These are phyloP conservation scores for Atlantisia rogersi DNA, from an alignment of 2,113 vertebrate species.

Conservation along the genomic window DNA sequence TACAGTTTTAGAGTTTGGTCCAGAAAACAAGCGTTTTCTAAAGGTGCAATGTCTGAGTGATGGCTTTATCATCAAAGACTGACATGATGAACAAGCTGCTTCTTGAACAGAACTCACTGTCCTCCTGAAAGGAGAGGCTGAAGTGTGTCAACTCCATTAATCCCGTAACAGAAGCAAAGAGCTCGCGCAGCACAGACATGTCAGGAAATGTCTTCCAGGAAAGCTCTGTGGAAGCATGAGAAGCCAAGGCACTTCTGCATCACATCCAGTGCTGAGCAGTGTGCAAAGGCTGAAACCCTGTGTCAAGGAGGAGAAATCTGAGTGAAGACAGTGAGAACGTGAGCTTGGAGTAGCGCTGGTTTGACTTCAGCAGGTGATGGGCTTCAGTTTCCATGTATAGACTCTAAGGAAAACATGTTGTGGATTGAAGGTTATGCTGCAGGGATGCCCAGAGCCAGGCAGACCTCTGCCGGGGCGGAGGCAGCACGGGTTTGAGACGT, in stretches of 20 bases:
- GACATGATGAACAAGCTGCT: conserved; percentile 29
- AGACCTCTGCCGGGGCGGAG: background rate
- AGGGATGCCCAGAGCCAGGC: background rate
- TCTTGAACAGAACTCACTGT: conserved; percentile 31
- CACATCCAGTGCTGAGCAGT: background rate
- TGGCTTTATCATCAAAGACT: background rate
- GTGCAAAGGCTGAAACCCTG: background rate
- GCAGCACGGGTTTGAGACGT: background rate
- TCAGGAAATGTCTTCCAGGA: background rate
- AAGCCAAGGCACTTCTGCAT: background rate
- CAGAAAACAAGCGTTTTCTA: background rate
- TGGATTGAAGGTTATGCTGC: background rate
- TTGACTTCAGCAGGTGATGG: background rate
- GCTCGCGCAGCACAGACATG: conserved; percentile 1
- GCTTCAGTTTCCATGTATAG: background rate
- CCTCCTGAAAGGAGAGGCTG: background rate
- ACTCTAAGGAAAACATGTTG: background rate
- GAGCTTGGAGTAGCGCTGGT: background rate
- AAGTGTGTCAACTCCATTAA: background rate
- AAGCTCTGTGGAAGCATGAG: background rate
- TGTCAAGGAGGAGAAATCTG: background rate
- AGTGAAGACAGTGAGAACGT: background rate
- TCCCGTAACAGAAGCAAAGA: background rate
- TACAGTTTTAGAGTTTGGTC: background rate
- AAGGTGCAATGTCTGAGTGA: background rate